Conservation (phyloP, 2,888 invertebrate species). For the Epirrhoe alternata region DNA sequence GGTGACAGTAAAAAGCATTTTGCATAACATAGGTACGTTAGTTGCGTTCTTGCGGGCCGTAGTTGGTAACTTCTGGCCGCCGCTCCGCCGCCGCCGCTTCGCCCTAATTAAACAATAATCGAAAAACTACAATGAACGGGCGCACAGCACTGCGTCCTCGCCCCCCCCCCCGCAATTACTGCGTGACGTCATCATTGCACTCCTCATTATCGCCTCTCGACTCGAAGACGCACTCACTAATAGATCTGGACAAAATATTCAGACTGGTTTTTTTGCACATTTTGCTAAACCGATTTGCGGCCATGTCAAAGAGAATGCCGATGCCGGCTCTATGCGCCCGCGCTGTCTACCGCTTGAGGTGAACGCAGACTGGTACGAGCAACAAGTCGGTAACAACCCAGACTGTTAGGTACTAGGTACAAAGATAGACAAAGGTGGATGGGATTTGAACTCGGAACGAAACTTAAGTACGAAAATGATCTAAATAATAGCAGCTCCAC, state of each 20-base stretch:
- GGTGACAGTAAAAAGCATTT: conserved; percentile 14
- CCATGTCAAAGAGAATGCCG: conserved; percentile 52
- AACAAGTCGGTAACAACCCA: conserved; percentile 20
- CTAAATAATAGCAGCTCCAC: not conserved
- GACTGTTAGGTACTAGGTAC: conserved; percentile 29
- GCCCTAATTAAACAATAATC: conserved; percentile 86
- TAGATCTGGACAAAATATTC: conserved; percentile 66
- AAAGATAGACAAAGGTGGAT: conserved; percentile 22
- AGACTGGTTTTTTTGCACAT: conserved; percentile 61
- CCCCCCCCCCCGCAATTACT: conserved; percentile 59
- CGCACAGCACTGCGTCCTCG: conserved; percentile 79
- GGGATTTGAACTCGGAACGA: conserved; percentile 25
- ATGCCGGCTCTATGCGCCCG: conserved; percentile 55
- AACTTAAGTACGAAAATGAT: not conserved
- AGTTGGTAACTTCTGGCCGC: conserved; percentile 71
- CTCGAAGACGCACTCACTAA: conserved; percentile 71
- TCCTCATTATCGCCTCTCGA: conserved; percentile 82
- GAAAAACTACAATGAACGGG: conserved; percentile 85
- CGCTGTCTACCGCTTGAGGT: conserved; percentile 49
- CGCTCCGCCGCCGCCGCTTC: conserved; percentile 85
- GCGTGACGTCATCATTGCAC: conserved; percentile 80
- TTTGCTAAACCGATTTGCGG: conserved; percentile 56
- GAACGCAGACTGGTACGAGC: conserved; percentile 39
- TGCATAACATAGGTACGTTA: conserved; percentile 40
- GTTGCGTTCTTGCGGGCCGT: conserved; percentile 62